Percentiles rank a stretch among this genome's conserved stretches.
Conservation (phyloP, 2,888 invertebrate genomes). For the Malachius bipustulatus region DNA sequence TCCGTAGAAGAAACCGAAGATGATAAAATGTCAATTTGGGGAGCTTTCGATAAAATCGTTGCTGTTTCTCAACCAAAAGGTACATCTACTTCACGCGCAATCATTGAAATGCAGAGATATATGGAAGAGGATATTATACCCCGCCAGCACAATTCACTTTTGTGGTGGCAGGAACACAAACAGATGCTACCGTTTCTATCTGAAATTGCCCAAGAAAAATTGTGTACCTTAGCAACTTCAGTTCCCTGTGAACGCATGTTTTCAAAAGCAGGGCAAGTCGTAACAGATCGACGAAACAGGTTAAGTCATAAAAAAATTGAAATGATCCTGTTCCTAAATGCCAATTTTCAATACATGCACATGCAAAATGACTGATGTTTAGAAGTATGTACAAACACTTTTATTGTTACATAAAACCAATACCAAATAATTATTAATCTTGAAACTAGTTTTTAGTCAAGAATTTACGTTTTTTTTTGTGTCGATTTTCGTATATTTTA, state of each 20-base stretch:
- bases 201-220: not conserved
- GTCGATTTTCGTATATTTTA: too few relatives aligned
- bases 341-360: too few relatives aligned
- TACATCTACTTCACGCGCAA: not conserved
- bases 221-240: not conserved
- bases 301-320: not conserved
- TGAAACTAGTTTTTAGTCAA: too few relatives aligned
- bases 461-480: too few relatives aligned
- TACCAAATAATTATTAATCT: too few relatives aligned
- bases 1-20: not conserved
- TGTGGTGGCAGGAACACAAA: not conserved
- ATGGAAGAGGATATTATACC: not conserved
- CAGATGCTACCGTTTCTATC: not conserved
- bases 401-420: too few relatives aligned
- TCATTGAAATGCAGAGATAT: slow-evolving; percentile 1
- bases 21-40: not conserved
- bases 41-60: not conserved
- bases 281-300: not conserved
- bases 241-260: slow-evolving; percentile 2
- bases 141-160: not conserved
- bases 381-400: too few relatives aligned
- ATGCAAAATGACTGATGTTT: too few relatives aligned
- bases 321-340: slow-evolving; percentile 1
- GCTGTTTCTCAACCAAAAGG: not conserved
- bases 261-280: slow-evolving; percentile 1